Percentiles rank a stretch among this genome's conserved stretches.
Evolutionary conservation across 2,113 vertebrate species (phyloP).

Genomic region (Poeciliopsis prolifica): DNA sequence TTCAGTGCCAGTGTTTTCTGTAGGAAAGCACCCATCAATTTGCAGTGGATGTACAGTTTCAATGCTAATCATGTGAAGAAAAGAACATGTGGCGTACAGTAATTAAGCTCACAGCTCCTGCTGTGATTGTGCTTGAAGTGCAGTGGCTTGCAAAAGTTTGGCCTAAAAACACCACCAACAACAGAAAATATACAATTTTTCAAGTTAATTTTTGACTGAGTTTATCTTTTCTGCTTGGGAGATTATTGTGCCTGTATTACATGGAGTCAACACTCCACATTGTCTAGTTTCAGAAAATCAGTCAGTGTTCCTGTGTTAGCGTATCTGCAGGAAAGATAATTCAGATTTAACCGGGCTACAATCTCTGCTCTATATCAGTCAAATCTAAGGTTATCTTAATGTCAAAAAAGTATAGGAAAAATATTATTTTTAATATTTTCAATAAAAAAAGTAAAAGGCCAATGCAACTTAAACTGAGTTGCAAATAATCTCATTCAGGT

Average conservation of each 20-base stretch:
- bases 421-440: too few relatives aligned
- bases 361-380: too few relatives aligned
- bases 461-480: too few relatives aligned
- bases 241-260: background rate
- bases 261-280: background rate
- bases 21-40: conserved; percentile 9
- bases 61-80: conserved; percentile 1
- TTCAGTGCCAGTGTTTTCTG: conserved; percentile 23
- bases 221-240: background rate
- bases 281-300: background rate
- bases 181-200: too few relatives aligned
- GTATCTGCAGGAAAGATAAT: too few relatives aligned
- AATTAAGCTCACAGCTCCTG: background rate
- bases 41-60: conserved; percentile 8
- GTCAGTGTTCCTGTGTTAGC: background rate
- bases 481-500: too few relatives aligned
- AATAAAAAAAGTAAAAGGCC: too few relatives aligned
- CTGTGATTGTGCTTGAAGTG: background rate
- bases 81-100: background rate
- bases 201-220: background rate
- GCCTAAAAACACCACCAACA: background rate
- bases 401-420: too few relatives aligned
- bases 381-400: too few relatives aligned
- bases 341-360: too few relatives aligned
- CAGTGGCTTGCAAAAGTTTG: background rate